These are phyloP conservation scores for Romanogobio albipinnatus DNA, from an alignment of 2,113 vertebrate species.

Conservation along the genomic window DNA sequence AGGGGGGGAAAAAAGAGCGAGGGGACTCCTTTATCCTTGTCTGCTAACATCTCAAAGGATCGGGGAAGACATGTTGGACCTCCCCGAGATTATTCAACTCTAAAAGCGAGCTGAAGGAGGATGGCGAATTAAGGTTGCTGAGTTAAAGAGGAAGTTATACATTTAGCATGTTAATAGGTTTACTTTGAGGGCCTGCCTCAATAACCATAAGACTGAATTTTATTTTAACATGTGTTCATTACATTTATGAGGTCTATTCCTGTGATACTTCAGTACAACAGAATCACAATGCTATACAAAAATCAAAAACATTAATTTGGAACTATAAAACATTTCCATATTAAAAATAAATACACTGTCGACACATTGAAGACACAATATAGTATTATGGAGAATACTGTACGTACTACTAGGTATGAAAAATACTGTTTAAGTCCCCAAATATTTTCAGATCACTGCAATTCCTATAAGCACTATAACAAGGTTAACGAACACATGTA, in stretches of 20 bases:
- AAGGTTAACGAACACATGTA: not conserved
- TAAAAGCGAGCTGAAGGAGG: slow-evolving; percentile 21
- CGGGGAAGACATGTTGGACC: slow-evolving; percentile 25
- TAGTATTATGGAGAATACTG: not conserved
- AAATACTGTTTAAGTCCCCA: not conserved
- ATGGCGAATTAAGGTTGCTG: not conserved
- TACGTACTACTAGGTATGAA: not conserved
- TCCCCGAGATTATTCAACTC: slow-evolving; percentile 15
- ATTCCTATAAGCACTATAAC: not conserved
- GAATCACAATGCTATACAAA: not conserved
- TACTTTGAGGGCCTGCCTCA: not conserved
- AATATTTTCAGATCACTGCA: not conserved
- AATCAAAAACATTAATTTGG: not conserved
- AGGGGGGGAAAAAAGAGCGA: not conserved
- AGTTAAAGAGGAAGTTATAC: not conserved
- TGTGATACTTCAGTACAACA: not conserved
- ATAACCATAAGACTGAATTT: not conserved
- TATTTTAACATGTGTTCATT: not conserved
- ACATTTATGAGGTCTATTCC: not conserved
- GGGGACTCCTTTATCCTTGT: slow-evolving; percentile 25
- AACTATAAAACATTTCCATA: not conserved
- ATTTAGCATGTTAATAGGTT: slow-evolving; percentile 6
- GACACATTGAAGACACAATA: not conserved
- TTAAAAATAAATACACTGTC: not conserved
- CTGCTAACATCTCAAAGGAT: slow-evolving; percentile 26